Conservation (phyloP, 2,113 vertebrate species). For the Probosciger aterrimus region DNA sequence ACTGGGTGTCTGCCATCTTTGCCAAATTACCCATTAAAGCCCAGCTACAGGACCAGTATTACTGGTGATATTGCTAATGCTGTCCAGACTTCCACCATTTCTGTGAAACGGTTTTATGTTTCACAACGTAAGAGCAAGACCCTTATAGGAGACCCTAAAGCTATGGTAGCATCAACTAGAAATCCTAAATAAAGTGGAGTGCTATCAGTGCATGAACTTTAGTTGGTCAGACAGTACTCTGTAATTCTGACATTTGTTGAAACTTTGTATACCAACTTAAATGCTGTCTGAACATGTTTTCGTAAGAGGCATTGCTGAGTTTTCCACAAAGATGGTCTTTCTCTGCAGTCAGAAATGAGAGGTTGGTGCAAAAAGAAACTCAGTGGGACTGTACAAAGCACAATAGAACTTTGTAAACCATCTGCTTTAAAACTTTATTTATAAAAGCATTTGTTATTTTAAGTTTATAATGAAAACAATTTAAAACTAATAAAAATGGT, state of each 20-base stretch:
- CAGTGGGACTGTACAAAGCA: background rate
- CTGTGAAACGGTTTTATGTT: background rate
- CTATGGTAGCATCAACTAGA: background rate
- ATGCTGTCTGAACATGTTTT: background rate
- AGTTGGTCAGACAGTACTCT: background rate
- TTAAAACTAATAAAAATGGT: constrained; percentile 15
- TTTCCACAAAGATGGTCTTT: background rate
- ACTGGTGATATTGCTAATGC: background rate
- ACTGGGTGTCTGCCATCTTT: background rate
- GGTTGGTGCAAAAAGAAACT: background rate
- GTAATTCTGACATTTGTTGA: background rate
- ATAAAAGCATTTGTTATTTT: background rate
- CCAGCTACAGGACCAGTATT: background rate
- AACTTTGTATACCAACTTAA: background rate
- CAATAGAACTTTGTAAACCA: background rate
- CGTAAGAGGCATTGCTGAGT: background rate
- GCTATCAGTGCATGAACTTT: background rate
- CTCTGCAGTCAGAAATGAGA: background rate
- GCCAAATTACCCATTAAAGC: background rate
- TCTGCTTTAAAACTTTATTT: background rate
- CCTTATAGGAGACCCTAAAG: background rate
- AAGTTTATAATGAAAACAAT: background rate
- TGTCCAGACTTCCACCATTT: background rate
- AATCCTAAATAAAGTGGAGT: background rate
- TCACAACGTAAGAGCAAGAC: background rate